Base-by-base conservation (phyloP, 1,140 invertebrate genomes). In the Drosophila orosa region DNA sequence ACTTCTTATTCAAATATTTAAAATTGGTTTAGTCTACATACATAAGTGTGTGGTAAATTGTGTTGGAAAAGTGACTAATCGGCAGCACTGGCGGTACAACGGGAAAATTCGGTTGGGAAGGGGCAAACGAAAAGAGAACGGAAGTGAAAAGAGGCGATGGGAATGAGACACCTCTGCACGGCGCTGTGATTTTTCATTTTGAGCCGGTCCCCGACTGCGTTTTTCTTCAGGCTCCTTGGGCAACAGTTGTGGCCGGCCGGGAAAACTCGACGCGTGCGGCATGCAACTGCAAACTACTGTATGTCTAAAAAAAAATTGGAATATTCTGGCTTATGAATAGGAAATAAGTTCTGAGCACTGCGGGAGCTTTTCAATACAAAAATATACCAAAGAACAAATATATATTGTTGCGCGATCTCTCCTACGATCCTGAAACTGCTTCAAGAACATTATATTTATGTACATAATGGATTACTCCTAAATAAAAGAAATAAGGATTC, bases 151-250 rank as follows among this genome's bases (percentile, higher is more conserved):
- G 12, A 52, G 48, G 73, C 66, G 45, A 39, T 40, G 42, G 67
- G 65, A 71, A 33, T 63, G 66, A 44, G 61, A 66, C 74, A 62
- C 52, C 72, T 63, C 59, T 74, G 78, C 74, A 85, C 69, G 82
- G 82, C 74, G 82, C 82, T 86, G 82, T 82, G 82, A 87, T 87
- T 85, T 85, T 87, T 85, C 82, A 85, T 85, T 85, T 76, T 50
- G 31, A 54, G 39, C 50, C 37, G 42, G 37, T 27, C 52, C 33
- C 54, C 44, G 17, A 39, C 47, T 63, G 60, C 48, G 47, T 80
- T 74, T 86, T 82, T 72, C 76, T 44, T 60, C 40, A 22, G 29
- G 35, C 54, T 73, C 52, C 67, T 63, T 54, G 60, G 74, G 74
- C 82, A 85, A 82, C 82, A 82, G 79, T 78, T 76, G 75, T 75